Conservation (phyloP, 2,113 vertebrate species). For the Alaudala cheleensis region DNA sequence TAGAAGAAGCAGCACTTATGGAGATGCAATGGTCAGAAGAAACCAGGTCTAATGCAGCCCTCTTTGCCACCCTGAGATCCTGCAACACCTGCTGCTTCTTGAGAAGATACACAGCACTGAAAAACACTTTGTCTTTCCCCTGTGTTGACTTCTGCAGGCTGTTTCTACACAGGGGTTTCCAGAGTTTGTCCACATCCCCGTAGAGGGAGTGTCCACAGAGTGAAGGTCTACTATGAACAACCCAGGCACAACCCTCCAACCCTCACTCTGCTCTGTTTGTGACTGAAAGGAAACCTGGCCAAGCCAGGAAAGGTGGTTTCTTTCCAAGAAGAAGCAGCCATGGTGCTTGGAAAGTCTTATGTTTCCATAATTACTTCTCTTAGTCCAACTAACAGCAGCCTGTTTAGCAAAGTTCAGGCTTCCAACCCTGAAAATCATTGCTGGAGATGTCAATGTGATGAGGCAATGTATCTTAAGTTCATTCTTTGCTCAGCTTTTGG, state of each 20-base stretch:
- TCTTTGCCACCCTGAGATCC: not conserved
- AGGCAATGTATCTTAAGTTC: not conserved
- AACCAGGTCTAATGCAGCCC: accelerated
- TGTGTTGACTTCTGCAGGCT: not conserved
- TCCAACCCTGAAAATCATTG: not conserved
- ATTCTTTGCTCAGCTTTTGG: not conserved
- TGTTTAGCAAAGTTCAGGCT: not conserved
- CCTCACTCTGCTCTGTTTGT: not conserved
- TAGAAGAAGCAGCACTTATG: not conserved
- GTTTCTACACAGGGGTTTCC: not conserved
- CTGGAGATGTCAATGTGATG: not conserved
- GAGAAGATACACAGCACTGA: not conserved
- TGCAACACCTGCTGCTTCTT: not conserved
- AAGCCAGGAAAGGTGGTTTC: not conserved
- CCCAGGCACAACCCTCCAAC: not conserved
- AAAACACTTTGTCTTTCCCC: not conserved
- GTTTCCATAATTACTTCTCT: not conserved
- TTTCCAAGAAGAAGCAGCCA: not conserved
- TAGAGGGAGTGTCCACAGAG: not conserved
- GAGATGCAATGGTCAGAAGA: not conserved
- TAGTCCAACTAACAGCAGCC: not conserved
- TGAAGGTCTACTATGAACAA: accelerated
- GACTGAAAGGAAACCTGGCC: not conserved
- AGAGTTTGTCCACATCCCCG: not conserved
- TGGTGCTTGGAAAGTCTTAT: not conserved